These are phyloP conservation scores for Serinus canaria DNA, from an alignment of 2,113 vertebrate species.

Conservation along the genomic window DNA sequence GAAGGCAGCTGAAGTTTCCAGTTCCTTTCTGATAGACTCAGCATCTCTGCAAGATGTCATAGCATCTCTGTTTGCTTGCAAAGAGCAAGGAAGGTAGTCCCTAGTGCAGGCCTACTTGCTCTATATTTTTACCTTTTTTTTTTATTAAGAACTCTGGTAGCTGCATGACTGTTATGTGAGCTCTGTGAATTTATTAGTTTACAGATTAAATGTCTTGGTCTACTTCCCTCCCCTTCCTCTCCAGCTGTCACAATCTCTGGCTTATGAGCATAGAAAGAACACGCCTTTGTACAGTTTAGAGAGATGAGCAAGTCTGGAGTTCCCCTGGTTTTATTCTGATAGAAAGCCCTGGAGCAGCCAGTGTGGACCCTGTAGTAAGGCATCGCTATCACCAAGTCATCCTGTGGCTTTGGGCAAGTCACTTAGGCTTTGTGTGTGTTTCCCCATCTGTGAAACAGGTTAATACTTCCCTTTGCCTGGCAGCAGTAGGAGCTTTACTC, in stretches of 20 bases:
- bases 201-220: background rate
- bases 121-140: background rate
- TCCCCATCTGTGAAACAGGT: constrained; percentile 49
- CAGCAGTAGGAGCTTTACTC: constrained; percentile 5
- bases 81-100: background rate
- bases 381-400: background rate
- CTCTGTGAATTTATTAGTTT: background rate
- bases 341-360: background rate
- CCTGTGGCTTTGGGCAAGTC: constrained; percentile 24
- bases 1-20: constrained; percentile 9
- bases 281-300: background rate
- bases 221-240: background rate
- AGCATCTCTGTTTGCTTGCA: background rate
- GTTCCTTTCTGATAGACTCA: background rate
- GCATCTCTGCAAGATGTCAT: background rate
- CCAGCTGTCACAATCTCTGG: background rate
- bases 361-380: background rate
- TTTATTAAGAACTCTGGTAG: background rate
- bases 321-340: background rate
- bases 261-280: background rate
- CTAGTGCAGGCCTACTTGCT: background rate
- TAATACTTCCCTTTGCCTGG: constrained; percentile 35
- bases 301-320: background rate
- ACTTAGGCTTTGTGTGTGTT: constrained; percentile 18
- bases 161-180: accelerated